phyloP scores from a whole-genome alignment of 2,888 invertebrate genomes.

The Linyphia triangularis region DNA sequence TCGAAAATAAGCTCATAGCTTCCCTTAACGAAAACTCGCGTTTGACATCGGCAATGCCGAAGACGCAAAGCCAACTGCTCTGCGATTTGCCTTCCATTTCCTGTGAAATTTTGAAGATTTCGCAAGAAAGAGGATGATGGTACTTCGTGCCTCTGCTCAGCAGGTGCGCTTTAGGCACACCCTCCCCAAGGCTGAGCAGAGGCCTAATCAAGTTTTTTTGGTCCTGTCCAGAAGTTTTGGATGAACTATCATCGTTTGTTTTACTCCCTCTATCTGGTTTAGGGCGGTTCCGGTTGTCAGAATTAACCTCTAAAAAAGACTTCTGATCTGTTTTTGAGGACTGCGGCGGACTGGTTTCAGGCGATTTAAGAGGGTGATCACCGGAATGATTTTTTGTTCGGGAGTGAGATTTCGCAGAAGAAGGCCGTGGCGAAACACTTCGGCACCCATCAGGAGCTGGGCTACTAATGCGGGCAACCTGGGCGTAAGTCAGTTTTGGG shows the following conservation, averaged over 20 bases:
- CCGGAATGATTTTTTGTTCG: slow-evolving; percentile 36
- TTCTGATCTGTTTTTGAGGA: slow-evolving; percentile 53
- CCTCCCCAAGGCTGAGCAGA: slow-evolving; percentile 75
- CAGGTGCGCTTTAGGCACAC: slow-evolving; percentile 57
- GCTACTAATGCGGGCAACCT: slow-evolving; percentile 72
- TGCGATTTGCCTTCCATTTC: slow-evolving; percentile 30
- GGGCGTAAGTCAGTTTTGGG: slow-evolving; percentile 73
- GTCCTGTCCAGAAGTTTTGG: slow-evolving; percentile 57
- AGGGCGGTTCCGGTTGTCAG: slow-evolving; percentile 71
- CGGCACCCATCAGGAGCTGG: slow-evolving; percentile 49
- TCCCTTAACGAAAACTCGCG: slow-evolving; percentile 5
- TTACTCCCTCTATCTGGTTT: slow-evolving; percentile 40
- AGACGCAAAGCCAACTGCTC: slow-evolving; percentile 29
- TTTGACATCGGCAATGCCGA: slow-evolving; percentile 18
- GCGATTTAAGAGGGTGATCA: slow-evolving; percentile 12
- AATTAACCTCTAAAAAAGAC: slow-evolving; percentile 75
- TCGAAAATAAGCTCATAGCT: slow-evolving; percentile 42
- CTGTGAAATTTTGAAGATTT: slow-evolving; percentile 54
- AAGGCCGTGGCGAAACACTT: slow-evolving; percentile 50
- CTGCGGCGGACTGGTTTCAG: slow-evolving; percentile 4
- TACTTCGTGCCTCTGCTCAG: slow-evolving; percentile 72
- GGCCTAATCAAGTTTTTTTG: slow-evolving; percentile 76
- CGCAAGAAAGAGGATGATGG: slow-evolving; percentile 73
- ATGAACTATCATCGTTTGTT: slow-evolving; percentile 35
- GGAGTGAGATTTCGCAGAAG: slow-evolving; percentile 23